Conservation (phyloP, 2,797 vertebrate species). For the Myotis pilosus region DNA sequence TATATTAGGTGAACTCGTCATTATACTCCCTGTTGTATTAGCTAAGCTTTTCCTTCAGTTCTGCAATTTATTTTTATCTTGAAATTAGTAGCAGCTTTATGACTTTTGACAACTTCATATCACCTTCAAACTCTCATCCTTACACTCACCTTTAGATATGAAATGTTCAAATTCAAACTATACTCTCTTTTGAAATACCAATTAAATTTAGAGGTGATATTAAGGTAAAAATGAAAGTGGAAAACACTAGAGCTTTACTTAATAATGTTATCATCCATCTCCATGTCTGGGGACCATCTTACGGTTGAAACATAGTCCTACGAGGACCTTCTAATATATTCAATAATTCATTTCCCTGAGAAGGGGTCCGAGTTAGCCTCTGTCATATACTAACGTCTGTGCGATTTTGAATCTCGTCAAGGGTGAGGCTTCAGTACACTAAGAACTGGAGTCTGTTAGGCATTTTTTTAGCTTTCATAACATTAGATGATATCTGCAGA, state of each 20-base stretch:
- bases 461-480: neutral
- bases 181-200: conserved; percentile 74
- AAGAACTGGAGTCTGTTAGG: neutral
- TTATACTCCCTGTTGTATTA: conserved; percentile 71
- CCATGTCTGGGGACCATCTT: conserved; percentile 57
- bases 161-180: conserved; percentile 71
- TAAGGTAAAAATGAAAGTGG: conserved; percentile 75
- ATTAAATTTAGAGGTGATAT: conserved; percentile 79
- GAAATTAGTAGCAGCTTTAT: conserved; percentile 76
- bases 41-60: conserved; percentile 71
- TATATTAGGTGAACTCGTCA: conserved; percentile 71
- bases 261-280: conserved; percentile 72
- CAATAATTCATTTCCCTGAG: conserved; percentile 49
- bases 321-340: conserved; percentile 55
- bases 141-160: conserved; percentile 73
- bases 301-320: conserved; percentile 53
- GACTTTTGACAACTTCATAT: conserved; percentile 77
- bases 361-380: conserved; percentile 10
- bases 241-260: conserved; percentile 74
- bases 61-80: conserved; percentile 78
- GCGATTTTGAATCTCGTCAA: conserved; percentile 1
- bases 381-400: neutral
- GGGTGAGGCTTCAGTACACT: neutral
- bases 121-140: conserved; percentile 77
- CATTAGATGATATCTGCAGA: neutral